These are phyloP conservation scores for Dryococelus australis DNA, from an alignment of 2,888 invertebrate species.

Conservation along the genomic window DNA sequence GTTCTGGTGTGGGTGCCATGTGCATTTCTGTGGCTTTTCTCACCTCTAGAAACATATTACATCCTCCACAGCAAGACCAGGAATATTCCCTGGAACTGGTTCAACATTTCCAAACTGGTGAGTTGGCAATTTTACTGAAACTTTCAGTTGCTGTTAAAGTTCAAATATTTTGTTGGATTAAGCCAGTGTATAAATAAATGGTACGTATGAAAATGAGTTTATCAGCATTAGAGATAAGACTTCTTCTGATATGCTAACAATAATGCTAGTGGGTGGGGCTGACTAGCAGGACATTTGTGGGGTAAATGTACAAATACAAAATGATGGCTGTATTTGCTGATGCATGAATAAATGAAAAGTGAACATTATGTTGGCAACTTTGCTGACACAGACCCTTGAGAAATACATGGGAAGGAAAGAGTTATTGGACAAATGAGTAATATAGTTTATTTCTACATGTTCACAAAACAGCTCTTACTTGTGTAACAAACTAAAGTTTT, in stretches of 20 bases:
- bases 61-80: slow-evolving; percentile 77
- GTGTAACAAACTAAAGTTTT: too few species aligned
- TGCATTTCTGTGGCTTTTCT: slow-evolving; percentile 81
- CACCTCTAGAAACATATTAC: slow-evolving; percentile 78
- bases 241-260: too few species aligned
- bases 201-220: neutral
- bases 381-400: too few species aligned
- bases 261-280: too few species aligned
- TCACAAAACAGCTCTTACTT: too few species aligned
- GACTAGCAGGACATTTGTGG: neutral
- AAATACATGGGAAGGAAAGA: too few species aligned
- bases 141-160: neutral
- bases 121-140: slow-evolving; percentile 42
- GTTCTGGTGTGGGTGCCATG: slow-evolving; percentile 90
- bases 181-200: neutral
- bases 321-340: too few species aligned
- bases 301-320: neutral
- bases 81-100: slow-evolving; percentile 76
- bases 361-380: too few species aligned
- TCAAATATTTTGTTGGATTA: neutral
- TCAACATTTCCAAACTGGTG: slow-evolving; percentile 75
- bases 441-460: too few species aligned
- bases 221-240: neutral
- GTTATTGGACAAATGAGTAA: too few species aligned
- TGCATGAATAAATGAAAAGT: too few species aligned